phyloP scores from a whole-genome alignment of 2,113 vertebrate genomes.

The Amphiprion percula region DNA sequence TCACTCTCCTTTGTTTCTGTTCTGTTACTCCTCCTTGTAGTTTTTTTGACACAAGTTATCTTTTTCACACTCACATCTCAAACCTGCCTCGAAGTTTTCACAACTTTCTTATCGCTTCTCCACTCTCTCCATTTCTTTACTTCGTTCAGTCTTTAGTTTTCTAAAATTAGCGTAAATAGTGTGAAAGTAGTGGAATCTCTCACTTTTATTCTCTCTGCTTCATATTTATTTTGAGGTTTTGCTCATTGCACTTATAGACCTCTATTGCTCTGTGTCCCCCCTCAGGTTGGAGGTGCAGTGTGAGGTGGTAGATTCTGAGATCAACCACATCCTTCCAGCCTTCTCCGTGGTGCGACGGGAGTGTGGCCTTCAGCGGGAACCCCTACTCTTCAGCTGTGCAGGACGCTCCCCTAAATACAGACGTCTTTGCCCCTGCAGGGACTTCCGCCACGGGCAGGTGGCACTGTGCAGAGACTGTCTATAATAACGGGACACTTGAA shows the following conservation, averaged over 20 bases:
- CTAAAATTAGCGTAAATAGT: conserved; percentile 26
- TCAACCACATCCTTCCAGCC: conserved; percentile 95
- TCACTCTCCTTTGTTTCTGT: conserved; percentile 27
- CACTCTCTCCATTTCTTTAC: not conserved
- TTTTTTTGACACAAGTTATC: conserved; percentile 29
- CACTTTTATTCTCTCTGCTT: not conserved
- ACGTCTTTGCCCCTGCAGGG: conserved; percentile 95
- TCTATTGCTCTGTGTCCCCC: conserved; percentile 5
- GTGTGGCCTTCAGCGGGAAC: conserved; percentile 95
- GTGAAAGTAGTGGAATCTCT: conserved; percentile 15
- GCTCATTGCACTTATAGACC: conserved; percentile 21
- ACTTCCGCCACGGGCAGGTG: conserved; percentile 92
- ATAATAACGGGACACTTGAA: conserved; percentile 75
- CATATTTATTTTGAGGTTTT: not conserved
- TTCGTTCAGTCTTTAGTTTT: conserved; percentile 1
- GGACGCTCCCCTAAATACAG: conserved; percentile 91
- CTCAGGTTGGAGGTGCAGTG: conserved; percentile 92
- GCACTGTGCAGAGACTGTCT: conserved; percentile 94
- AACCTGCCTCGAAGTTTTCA: conserved; percentile 26
- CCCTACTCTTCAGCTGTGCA: conserved; percentile 94
- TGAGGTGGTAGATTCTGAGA: conserved; percentile 91
- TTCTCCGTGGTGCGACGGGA: conserved; percentile 88
- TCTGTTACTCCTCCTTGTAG: conserved; percentile 4
- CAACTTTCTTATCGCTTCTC: conserved; percentile 15
- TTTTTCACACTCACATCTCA: conserved; percentile 29